phyloP scores from a whole-genome alignment of 2,113 vertebrate species.

The Falcunculus frontatus region DNA sequence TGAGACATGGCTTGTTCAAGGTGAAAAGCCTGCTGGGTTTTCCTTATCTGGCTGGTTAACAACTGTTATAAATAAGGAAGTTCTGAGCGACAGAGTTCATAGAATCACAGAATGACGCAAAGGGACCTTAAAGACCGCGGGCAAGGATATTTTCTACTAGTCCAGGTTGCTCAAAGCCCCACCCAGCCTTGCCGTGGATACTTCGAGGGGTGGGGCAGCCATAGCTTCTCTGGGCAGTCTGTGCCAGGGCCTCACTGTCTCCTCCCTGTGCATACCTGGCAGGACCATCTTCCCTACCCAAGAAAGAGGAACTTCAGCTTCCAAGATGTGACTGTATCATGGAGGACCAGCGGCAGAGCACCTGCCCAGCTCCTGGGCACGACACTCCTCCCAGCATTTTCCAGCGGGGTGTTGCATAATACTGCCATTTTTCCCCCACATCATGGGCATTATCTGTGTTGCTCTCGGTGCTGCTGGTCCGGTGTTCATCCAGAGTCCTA shows the following conservation, averaged over 20 bases:
- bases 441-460: fast-evolving
- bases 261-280: not conserved
- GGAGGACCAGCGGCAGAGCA: not conserved
- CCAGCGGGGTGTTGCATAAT: fast-evolving
- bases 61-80: not conserved
- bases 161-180: not conserved
- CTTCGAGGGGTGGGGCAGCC: not conserved
- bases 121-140: not conserved
- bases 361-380: not conserved
- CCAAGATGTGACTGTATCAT: fast-evolving
- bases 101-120: not conserved
- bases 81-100: not conserved
- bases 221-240: not conserved
- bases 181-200: not conserved
- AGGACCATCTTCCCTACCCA: not conserved
- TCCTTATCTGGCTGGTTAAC: not conserved
- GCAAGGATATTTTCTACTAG: not conserved
- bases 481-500: too few species aligned
- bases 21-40: not conserved
- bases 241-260: not conserved
- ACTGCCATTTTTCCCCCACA: not conserved
- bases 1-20: not conserved
- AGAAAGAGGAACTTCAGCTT: not conserved
- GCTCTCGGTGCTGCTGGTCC: not conserved
- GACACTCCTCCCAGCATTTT: not conserved